These are phyloP conservation scores for Pollenia labialis DNA, from an alignment of 2,888 invertebrate genomes.

Conservation along the genomic window DNA sequence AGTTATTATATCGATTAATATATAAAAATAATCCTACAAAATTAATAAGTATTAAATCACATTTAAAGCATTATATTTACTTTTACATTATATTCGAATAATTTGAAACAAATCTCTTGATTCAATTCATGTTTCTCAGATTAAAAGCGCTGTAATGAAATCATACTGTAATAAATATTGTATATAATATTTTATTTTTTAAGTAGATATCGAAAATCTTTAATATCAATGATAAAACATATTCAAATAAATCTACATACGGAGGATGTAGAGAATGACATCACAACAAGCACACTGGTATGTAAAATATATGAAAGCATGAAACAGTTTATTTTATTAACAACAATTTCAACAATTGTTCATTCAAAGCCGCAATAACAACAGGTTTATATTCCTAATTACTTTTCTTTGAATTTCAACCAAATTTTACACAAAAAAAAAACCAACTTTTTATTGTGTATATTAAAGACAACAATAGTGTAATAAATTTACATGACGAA, in stretches of 20 bases:
- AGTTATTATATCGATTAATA: too few species aligned
- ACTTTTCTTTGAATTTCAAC: not conserved
- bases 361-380: slow-evolving; percentile 13
- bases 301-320: too few species aligned
- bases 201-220: too few species aligned
- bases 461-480: not conserved
- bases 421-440: not conserved
- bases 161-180: slow-evolving; percentile 35
- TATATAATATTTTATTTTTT: not conserved
- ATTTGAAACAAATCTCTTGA: not conserved
- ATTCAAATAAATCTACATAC: slow-evolving; percentile 15
- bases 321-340: not conserved
- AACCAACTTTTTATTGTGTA: not conserved
- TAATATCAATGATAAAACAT: slow-evolving; percentile 13
- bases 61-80: not conserved
- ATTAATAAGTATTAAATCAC: not conserved
- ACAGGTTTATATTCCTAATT: slow-evolving; percentile 15
- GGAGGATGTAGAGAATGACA: slow-evolving; percentile 28
- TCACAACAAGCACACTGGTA: slow-evolving; percentile 1
- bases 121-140: slow-evolving; percentile 13
- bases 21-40: too few species aligned
- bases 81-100: not conserved
- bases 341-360: not conserved
- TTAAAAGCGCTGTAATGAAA: slow-evolving; percentile 25
- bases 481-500: not conserved